Evolutionary conservation across 2,113 vertebrate genomes (phyloP), one percentile per base, ranked within the genome.

Genomic region (Stegastes partitus): DNA sequence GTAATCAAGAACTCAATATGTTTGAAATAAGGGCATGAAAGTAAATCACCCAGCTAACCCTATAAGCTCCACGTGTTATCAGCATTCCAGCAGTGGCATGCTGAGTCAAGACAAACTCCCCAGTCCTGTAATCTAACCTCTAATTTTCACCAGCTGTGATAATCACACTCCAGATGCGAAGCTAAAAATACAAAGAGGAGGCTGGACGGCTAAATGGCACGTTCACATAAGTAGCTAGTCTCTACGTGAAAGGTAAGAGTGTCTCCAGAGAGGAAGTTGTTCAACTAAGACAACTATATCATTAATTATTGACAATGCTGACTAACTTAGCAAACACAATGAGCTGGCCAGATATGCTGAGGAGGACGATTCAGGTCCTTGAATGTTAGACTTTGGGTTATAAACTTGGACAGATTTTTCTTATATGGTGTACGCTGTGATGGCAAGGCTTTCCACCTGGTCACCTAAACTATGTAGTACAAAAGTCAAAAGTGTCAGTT

Each of bases 61-160:
- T n/a, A n/a, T 15, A 4, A 51, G 42, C 37, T 58, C 34, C 34
- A 2, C 45, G 57, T 50, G 74, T 51, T 77, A 70, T 81, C 73
- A 78, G 74, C 89, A 92, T 93, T 93, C 88, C 89, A 79, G 81
- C 72, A 82, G 78, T 44, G 67, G 85, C 89, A 79, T 74, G 88
- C 81, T 83, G 68, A 9, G 68, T 91, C 88, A 87, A 39, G 87
- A 88, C 68, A 59, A 77, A 77, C 58, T 47, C 63, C 8, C 34
- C 44, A 21, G 49, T 62, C 66, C 70, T 68, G 21, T 55, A 21
- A 66, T 82, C 76, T 64, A 90, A 84, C 86, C 88, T 80, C 84
- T 90, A 77, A 93, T 92, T 90, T 91, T 62, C 88, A 56, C 79
- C 86, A 87, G 44, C 86, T 92, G 87, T 64, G 81, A 87, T 57